Conservation (phyloP, 2,797 vertebrate genomes). For the Cuniculus paca region DNA sequence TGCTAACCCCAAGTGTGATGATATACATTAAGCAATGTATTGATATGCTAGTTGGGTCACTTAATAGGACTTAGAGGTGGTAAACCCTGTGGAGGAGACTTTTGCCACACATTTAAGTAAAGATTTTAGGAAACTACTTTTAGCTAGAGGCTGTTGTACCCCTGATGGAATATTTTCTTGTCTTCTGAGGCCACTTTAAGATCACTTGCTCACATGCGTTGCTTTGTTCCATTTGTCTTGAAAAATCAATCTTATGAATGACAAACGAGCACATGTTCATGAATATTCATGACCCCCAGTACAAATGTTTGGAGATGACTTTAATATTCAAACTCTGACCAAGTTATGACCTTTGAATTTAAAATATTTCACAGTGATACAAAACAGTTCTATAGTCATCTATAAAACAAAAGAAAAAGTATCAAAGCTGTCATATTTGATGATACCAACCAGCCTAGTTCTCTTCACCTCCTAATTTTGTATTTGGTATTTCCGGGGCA, state of each 20-base stretch:
- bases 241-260: constrained; percentile 63
- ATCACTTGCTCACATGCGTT: neutral
- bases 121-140: neutral
- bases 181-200: constrained; percentile 34
- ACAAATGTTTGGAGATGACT: constrained; percentile 53
- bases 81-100: neutral
- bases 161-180: neutral
- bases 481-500: neutral
- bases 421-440: neutral
- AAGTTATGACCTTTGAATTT: constrained; percentile 68
- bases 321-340: constrained; percentile 62
- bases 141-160: neutral
- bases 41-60: neutral
- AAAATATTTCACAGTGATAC: constrained; percentile 58
- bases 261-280: constrained; percentile 57
- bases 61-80: neutral
- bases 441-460: neutral
- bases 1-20: neutral
- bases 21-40: neutral
- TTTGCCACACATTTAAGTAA: neutral
- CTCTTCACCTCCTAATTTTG: neutral
- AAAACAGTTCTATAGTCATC: constrained; percentile 12
- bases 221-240: constrained; percentile 15
- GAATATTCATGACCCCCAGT: constrained; percentile 57
- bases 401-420: constrained; percentile 24